These are phyloP conservation scores for Baronia brevicornis DNA, from an alignment of 2,888 invertebrate genomes.

Conservation along the genomic window DNA sequence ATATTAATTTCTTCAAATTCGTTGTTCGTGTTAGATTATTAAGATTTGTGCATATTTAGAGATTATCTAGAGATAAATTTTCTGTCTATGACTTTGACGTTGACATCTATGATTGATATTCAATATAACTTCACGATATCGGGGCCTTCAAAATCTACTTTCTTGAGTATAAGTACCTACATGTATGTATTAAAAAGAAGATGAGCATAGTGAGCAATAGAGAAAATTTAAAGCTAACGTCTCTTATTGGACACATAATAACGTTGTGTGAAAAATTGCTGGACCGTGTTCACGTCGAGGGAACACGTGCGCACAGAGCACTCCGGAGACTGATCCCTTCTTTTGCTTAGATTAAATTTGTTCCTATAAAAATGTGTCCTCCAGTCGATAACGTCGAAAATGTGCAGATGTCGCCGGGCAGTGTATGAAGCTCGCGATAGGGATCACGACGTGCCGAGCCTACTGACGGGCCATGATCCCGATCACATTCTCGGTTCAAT, in stretches of 20 bases:
- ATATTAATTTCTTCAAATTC: too few species aligned
- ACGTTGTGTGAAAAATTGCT: slow-evolving; percentile 59
- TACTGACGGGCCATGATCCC: slow-evolving; percentile 34
- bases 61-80: too few species aligned
- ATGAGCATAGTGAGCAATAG: too few species aligned
- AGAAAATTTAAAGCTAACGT: slow-evolving; percentile 27
- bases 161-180: too few species aligned
- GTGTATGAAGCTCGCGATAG: slow-evolving; percentile 61
- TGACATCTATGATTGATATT: too few species aligned
- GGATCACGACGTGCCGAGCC: slow-evolving; percentile 55
- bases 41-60: too few species aligned
- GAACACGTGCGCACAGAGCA: slow-evolving; percentile 56
- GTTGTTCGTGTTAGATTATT: too few species aligned
- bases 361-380: slow-evolving; percentile 66
- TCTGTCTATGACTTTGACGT: too few species aligned
- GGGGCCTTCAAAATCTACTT: too few species aligned
- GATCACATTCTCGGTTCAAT: slow-evolving; percentile 26
- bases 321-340: slow-evolving; percentile 67
- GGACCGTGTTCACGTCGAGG: slow-evolving; percentile 51
- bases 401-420: slow-evolving; percentile 67
- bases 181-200: too few species aligned
- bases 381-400: slow-evolving; percentile 62
- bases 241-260: slow-evolving; percentile 57
- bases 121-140: too few species aligned
- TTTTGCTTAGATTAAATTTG: slow-evolving; percentile 70